Evolutionary conservation across 2,888 invertebrate genomes (phyloP).

Genomic region (Malacosoma neustria): DNA sequence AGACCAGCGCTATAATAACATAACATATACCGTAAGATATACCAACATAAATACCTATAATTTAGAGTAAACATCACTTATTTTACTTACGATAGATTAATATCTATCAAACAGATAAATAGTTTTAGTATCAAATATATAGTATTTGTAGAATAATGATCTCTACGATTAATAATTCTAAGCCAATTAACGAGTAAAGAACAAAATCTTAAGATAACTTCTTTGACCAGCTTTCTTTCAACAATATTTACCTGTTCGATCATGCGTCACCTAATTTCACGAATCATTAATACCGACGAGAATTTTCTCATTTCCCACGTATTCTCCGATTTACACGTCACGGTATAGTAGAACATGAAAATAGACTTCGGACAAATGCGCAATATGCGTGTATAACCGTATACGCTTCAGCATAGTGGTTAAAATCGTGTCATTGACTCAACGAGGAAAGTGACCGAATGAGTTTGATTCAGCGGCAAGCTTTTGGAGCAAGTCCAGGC

Average conservation of each 20-base stretch:
- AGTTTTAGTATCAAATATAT: too few species aligned
- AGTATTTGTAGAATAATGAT: too few species aligned
- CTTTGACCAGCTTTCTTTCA: not conserved
- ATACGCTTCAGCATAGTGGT: slow-evolving; percentile 17
- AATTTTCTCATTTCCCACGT: slow-evolving; percentile 20
- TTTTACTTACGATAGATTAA: too few species aligned
- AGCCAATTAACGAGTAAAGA: too few species aligned
- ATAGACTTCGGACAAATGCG: slow-evolving; percentile 36
- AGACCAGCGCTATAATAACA: too few species aligned
- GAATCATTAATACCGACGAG: not conserved
- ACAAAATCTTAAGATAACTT: too few species aligned
- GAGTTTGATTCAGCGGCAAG: slow-evolving; percentile 45
- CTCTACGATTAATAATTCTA: too few species aligned
- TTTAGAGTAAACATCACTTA: too few species aligned
- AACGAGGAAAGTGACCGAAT: slow-evolving; percentile 61
- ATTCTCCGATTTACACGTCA: slow-evolving; percentile 15
- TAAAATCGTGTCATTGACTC: slow-evolving; percentile 56
- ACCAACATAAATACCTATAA: too few species aligned
- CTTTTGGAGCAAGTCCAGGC: slow-evolving; percentile 69
- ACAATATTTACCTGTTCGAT: not conserved
- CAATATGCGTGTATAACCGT: slow-evolving; percentile 13
- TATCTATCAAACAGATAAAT: too few species aligned
- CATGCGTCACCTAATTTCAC: not conserved
- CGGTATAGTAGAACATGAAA: slow-evolving; percentile 19
- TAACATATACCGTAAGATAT: too few species aligned